Evolutionary conservation across 2,888 invertebrate species (phyloP).

Genomic region (Venustoraphidia nigricollis): DNA sequence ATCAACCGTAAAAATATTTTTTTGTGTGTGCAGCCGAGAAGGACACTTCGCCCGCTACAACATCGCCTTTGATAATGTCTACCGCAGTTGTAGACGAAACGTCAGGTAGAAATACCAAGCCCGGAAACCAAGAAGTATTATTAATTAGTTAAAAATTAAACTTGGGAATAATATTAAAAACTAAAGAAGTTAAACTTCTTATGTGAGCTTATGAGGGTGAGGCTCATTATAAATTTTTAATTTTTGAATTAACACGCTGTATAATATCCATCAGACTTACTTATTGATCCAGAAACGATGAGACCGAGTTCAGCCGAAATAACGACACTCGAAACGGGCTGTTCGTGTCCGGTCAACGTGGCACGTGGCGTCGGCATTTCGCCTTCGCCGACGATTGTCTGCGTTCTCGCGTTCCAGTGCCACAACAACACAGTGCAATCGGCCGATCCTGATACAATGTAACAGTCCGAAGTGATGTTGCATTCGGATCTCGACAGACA

Average conservation of each 20-base stretch:
- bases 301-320: slow-evolving; percentile 96
- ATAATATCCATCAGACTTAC: slow-evolving; percentile 25
- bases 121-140: too few relatives aligned
- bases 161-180: too few relatives aligned
- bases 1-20: too few relatives aligned
- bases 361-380: slow-evolving; percentile 92
- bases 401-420: slow-evolving; percentile 98
- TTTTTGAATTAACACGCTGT: not conserved
- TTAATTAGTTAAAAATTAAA: too few relatives aligned
- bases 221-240: too few relatives aligned
- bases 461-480: slow-evolving; percentile 97
- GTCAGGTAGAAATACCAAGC: too few relatives aligned
- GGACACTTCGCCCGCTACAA: too few relatives aligned
- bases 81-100: too few relatives aligned
- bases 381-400: slow-evolving; percentile 93
- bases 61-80: too few relatives aligned
- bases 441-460: slow-evolving; percentile 93
- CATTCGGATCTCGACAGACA: slow-evolving; percentile 96
- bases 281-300: slow-evolving; percentile 83
- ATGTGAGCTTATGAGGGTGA: too few relatives aligned
- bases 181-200: too few relatives aligned
- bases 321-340: slow-evolving; percentile 86
- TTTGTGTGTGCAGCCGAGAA: too few relatives aligned
- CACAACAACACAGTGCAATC: slow-evolving; percentile 97
- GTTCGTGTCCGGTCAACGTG: slow-evolving; percentile 94